Conservation (phyloP, 2,888 invertebrate species). For the Spicauda simplicius region DNA sequence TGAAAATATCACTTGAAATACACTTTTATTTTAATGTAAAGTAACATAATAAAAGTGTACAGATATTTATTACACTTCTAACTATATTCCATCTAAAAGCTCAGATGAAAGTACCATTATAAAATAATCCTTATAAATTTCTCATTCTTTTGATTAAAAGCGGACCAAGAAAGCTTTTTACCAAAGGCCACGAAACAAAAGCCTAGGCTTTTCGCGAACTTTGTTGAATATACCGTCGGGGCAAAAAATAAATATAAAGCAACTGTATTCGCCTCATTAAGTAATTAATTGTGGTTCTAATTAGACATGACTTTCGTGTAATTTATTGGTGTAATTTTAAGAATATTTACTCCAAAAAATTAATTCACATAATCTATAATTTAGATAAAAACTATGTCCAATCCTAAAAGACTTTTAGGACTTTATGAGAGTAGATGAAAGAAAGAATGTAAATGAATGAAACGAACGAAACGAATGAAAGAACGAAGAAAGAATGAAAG, state of each 20-base stretch:
- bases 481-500: too few relatives aligned
- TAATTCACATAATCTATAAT: too few relatives aligned
- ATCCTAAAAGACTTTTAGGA: too few relatives aligned
- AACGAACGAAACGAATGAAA: too few relatives aligned
- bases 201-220: slow-evolving; percentile 24
- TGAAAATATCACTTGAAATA: too few relatives aligned
- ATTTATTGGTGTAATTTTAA: too few relatives aligned
- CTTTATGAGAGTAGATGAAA: too few relatives aligned
- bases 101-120: slow-evolving; percentile 12
- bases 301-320: too few relatives aligned
- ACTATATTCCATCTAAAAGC: slow-evolving; percentile 11
- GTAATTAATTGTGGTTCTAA: background rate
- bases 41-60: background rate
- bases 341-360: too few relatives aligned
- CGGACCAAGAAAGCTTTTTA: slow-evolving; percentile 20
- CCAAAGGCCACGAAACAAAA: slow-evolving; percentile 31
- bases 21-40: background rate
- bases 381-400: too few relatives aligned
- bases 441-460: too few relatives aligned
- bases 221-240: slow-evolving; percentile 8
- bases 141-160: slow-evolving; percentile 27
- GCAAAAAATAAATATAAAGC: slow-evolving; percentile 13
- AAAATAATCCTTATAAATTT: slow-evolving; percentile 18
- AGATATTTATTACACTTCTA: background rate
- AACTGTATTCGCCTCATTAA: slow-evolving; percentile 13